These are phyloP conservation scores for Vollenhovia emeryi DNA, from an alignment of 1,140 invertebrate genomes.

Conservation along the genomic window DNA sequence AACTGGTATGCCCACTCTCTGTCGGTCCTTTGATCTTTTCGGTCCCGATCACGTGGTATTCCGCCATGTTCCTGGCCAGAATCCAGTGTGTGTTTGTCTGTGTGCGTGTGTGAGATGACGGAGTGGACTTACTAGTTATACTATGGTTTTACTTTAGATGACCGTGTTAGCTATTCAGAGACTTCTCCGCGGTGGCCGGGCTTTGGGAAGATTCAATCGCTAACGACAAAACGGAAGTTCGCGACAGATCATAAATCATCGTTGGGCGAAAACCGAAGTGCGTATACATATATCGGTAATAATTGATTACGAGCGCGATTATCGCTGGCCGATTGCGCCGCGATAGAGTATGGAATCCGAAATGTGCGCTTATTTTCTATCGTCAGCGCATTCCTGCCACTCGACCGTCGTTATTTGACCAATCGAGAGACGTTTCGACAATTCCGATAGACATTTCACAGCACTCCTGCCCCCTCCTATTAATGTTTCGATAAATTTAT, in stretches of 20 bases:
- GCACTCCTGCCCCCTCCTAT: neutral
- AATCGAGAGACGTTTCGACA: neutral
- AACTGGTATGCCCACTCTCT: too few species aligned
- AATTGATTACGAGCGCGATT: constrained; percentile 43
- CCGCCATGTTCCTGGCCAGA: too few species aligned
- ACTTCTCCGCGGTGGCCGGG: neutral
- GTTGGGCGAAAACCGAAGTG: neutral
- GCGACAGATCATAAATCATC: constrained; percentile 24
- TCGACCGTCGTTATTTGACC: neutral
- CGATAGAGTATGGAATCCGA: neutral
- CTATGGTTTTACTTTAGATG: too few species aligned
- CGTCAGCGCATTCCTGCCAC: neutral
- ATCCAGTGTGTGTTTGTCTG: too few species aligned
- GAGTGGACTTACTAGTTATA: too few species aligned
- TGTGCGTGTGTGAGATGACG: too few species aligned
- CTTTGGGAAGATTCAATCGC: neutral
- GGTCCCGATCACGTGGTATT: too few species aligned
- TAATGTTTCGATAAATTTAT: constrained; percentile 4
- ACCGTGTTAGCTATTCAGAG: neutral
- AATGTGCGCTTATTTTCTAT: neutral
- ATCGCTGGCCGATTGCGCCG: neutral
- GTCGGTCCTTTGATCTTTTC: too few species aligned
- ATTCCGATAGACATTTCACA: neutral
- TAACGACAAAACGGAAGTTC: constrained; percentile 1
- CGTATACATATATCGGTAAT: neutral